Conservation (phyloP, 1,140 invertebrate species). For the Archivesica marissinica region DNA sequence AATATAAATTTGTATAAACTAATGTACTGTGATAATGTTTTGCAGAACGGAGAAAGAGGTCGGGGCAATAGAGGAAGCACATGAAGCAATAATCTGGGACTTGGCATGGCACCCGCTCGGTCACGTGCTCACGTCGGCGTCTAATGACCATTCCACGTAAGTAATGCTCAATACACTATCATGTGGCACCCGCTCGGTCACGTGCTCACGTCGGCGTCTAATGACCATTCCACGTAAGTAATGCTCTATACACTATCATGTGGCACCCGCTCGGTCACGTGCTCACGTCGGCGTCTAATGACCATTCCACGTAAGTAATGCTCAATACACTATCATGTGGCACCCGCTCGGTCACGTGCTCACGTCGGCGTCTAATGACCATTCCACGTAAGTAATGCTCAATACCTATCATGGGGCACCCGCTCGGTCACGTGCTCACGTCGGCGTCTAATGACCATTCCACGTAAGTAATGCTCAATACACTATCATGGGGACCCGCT, state of each 20-base stretch:
- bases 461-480: too few species aligned
- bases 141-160: slow-evolving; percentile 97
- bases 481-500: too few species aligned
- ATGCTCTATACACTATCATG: background rate
- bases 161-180: slow-evolving; percentile 54
- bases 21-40: too few species aligned
- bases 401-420: too few species aligned
- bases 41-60: slow-evolving; percentile 98
- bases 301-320: slow-evolving; percentile 91
- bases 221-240: slow-evolving; percentile 94
- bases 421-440: too few species aligned
- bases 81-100: slow-evolving; percentile 99
- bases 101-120: slow-evolving; percentile 99
- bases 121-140: slow-evolving; percentile 98
- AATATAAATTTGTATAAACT: too few species aligned
- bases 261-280: slow-evolving; percentile 99
- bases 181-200: slow-evolving; percentile 99
- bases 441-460: too few species aligned
- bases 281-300: slow-evolving; percentile 98
- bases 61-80: slow-evolving; percentile 98
- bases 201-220: slow-evolving; percentile 98
- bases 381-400: too few species aligned
- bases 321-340: too few species aligned
- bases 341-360: too few species aligned
- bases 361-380: too few species aligned